Evolutionary conservation across 2,113 vertebrate genomes (phyloP), one percentile per base, ranked within the genome.

Genomic region (Pomatostomus ruficeps): DNA sequence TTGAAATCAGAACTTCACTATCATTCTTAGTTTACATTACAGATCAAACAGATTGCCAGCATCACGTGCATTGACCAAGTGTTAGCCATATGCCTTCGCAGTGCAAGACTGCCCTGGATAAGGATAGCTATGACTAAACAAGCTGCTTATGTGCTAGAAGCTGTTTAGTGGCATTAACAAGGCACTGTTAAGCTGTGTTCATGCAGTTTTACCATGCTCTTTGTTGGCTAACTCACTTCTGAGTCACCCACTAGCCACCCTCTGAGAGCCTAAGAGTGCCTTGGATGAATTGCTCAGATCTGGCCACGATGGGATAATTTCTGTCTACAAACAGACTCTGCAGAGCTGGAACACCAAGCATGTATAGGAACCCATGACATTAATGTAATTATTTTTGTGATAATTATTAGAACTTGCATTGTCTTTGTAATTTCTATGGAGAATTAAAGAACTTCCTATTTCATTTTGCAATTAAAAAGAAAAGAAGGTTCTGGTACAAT

Each of bases 21-120:
- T 81, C 31, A 19, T 17, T 46, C 52, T 35, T 38, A 38, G 42
- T 22, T 10, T 79, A 38, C 33, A 3, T 49, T 82, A 14, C 16
- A 63, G 62, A 24, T 58, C 33, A n/a, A 16, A 42, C 9, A 38
- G 55, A 24, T 52, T 66, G 59, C 35, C 49, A 80, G 0, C 66
- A 35, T 67, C 48, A 3, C 35, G 72, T 72, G 67, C 17, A 21
- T 4, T 67, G 83, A 36, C 1, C 15, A 43, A 67, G 55, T 1
- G 1, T 23, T 58, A 35, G 43, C 48, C 35, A 1, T n/a, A 0
- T 48, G 45, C 40, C 33, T 67, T 67, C 6, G 3, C 35, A 15
- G 65, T 29, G 59, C 40, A 11, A 57, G 52, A 21, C 42, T 31
- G 43, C 14, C 52, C 33, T 28, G 28, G 40, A 0, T 35, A 10